Base-by-base conservation (phyloP, 2,113 vertebrate genomes). In the Paracanthobrama guichenoti region DNA sequence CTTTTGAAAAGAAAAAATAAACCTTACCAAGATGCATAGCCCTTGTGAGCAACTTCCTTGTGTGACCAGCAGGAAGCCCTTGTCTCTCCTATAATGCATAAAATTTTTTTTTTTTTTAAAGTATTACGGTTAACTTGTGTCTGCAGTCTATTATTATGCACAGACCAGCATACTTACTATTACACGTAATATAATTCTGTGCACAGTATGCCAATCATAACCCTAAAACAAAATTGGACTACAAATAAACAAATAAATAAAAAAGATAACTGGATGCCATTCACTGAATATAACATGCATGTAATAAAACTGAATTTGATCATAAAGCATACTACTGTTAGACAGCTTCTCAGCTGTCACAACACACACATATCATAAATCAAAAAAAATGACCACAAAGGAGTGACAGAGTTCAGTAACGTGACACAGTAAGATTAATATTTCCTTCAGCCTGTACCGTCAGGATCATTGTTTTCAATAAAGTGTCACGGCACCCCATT, bases 381-480 rank as follows among this genome's bases (percentile, higher is more conserved):
- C 72, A 66, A 77, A 86, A 77, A 86, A 81, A 79, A 83, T 80
- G 85, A 86, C 87, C 88, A 60, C 86, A 86, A 93, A 87, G 85
- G 85, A 91, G 88, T 86, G 83, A 87, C 84, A 59, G 86, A 84
- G 87, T 84, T 90, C 79, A 73, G 87, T 85, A 48, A 89, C 87
- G 77, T 90, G 92, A 94, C 92, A 92, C 87, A 88, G 83, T 87
- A 91, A 92, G 93, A 94, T 92, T 84, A 92, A 94, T 94, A 90
- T 92, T 89, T 92, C 91, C 86, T 90, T 89, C 88, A 88, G 89
- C 84, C 83, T 79, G 84, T 88, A 84, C 86, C 86, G 83, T 90
- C 90, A 90, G 92, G 88, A 92, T 93, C 93, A 95, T 93, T 93
- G 93, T 94, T 94, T 95, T 94, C 94, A 94, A 94, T 94, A 94